Percentiles rank a stretch among this genome's conserved stretches.
These are phyloP conservation scores for Marronus borbonicus DNA, from an alignment of 2,888 invertebrate species.

Conservation along the genomic window DNA sequence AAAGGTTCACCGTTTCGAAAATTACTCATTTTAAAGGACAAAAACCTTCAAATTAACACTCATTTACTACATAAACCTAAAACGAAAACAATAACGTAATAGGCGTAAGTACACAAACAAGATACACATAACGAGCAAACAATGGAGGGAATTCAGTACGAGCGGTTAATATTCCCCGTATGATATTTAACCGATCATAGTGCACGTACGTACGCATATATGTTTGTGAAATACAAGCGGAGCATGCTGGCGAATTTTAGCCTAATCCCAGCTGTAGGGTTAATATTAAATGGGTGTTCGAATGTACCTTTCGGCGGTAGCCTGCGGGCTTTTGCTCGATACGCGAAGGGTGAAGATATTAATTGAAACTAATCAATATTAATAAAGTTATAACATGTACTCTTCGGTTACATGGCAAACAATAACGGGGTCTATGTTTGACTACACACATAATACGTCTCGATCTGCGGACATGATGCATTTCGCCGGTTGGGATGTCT, in stretches of 20 bases:
- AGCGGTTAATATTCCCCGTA: constrained; percentile 25
- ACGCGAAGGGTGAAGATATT: constrained; percentile 62
- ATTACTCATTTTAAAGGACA: no score
- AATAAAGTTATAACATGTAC: constrained; percentile 62
- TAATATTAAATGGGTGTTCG: constrained; percentile 67
- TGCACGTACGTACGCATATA: neutral
- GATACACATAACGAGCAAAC: neutral
- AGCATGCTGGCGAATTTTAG: constrained; percentile 53
- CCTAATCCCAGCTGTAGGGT: constrained; percentile 59
- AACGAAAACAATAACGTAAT: neutral
- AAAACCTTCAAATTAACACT: no score
- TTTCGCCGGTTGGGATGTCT: neutral
- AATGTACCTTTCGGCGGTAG: constrained; percentile 64
- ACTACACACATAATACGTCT: neutral
- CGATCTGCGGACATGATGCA: neutral
- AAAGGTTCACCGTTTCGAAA: no score
- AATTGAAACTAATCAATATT: constrained; percentile 69
- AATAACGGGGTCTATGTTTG: constrained; percentile 37
- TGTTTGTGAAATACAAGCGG: constrained; percentile 54
- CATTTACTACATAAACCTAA: no score
- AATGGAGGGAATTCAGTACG: neutral
- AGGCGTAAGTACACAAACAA: neutral
- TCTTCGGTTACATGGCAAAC: constrained; percentile 47
- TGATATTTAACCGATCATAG: constrained; percentile 44
- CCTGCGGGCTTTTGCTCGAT: constrained; percentile 52